Percentiles rank a stretch among this genome's conserved stretches.
Conservation (phyloP, 2,888 invertebrate genomes). For the Stenichneumon culpator region DNA sequence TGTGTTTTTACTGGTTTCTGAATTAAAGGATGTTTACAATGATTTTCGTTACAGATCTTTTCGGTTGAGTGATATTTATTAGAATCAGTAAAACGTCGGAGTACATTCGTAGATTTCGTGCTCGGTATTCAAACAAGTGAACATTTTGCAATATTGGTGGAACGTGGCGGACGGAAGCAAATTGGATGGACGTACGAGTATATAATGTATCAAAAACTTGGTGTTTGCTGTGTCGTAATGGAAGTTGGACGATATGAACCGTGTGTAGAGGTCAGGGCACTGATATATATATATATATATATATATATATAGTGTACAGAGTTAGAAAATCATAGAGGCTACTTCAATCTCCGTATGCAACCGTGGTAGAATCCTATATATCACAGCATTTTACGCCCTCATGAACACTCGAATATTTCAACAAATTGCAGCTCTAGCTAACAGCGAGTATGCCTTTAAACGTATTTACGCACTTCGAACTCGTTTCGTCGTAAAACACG, state of each 20-base stretch:
- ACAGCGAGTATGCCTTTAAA: constrained; percentile 41
- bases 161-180: not conserved
- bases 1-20: not conserved
- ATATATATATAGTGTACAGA: constrained; percentile 3
- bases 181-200: constrained; percentile 26
- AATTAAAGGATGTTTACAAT: not conserved
- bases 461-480: constrained; percentile 62
- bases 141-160: not conserved
- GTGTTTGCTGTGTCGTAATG: constrained; percentile 58
- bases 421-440: constrained; percentile 32
- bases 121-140: constrained; percentile 10
- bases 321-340: constrained; percentile 60
- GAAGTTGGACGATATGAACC: constrained; percentile 41
- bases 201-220: constrained; percentile 53
- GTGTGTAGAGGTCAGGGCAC: not conserved
- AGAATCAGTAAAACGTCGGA: not conserved
- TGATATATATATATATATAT: not conserved
- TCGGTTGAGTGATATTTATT: not conserved
- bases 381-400: constrained; percentile 60
- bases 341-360: constrained; percentile 58
- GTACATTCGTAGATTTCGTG: not conserved
- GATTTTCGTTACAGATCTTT: not conserved
- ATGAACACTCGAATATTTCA: constrained; percentile 55
- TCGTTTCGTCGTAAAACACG: constrained; percentile 54
- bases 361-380: constrained; percentile 58